Conservation (phyloP, 2,113 vertebrate species). For the Camelus dromedarius region DNA sequence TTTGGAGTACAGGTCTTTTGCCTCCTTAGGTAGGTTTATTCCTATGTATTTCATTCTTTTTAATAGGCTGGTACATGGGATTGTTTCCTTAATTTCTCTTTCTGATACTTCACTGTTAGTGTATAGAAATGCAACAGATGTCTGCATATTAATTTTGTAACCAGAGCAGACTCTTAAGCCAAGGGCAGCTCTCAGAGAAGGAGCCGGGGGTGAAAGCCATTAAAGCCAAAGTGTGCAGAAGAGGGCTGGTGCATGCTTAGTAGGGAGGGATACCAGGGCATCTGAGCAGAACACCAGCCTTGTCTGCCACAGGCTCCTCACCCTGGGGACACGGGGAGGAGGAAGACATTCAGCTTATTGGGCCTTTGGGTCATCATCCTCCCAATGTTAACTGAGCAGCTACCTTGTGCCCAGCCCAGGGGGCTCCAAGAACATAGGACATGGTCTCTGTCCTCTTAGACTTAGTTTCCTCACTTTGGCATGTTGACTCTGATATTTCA, state of each 20-base stretch:
- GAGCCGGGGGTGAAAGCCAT: neutral
- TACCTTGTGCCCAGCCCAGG: too few species aligned
- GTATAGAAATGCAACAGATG: too few species aligned
- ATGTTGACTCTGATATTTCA: neutral
- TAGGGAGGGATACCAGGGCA: neutral
- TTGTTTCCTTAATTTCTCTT: too few species aligned
- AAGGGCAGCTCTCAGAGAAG: neutral
- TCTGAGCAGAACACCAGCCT: neutral
- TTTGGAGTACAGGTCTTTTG: too few species aligned
- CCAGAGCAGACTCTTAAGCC: neutral
- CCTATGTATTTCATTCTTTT: too few species aligned
- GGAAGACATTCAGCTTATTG: neutral
- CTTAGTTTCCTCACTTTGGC: neutral
- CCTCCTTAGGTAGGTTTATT: too few species aligned
- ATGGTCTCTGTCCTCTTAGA: neutral
- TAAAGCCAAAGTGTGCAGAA: neutral
- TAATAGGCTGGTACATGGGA: too few species aligned
- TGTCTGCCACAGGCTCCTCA: neutral
- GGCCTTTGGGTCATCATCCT: neutral
- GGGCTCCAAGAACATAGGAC: neutral
- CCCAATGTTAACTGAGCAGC: neutral
- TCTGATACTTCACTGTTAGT: too few species aligned
- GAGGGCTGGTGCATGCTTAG: neutral
- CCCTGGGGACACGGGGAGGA: neutral
- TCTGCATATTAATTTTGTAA: too few species aligned